These are phyloP conservation scores for Onychomys leucogaster DNA, from an alignment of 2,797 vertebrate genomes.

Conservation along the genomic window DNA sequence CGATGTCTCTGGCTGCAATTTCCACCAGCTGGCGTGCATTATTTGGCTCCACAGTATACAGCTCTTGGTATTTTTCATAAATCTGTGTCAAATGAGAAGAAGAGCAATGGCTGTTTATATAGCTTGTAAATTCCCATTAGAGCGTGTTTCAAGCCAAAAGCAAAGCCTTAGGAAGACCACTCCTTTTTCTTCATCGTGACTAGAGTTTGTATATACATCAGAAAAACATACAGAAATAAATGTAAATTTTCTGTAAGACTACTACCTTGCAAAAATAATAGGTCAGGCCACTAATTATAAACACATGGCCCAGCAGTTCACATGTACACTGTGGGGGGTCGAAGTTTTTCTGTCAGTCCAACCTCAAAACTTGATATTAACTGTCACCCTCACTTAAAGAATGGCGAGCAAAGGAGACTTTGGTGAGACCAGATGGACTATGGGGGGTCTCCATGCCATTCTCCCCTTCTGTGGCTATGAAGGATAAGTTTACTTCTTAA, in stretches of 20 bases:
- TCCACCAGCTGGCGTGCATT: conserved; percentile 96
- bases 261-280: not conserved
- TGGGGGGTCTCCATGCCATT: not conserved
- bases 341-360: not conserved
- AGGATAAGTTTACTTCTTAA: not conserved
- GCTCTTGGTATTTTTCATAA: conserved; percentile 87
- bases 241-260: not conserved
- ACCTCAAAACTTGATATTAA: not conserved
- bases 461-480: not conserved
- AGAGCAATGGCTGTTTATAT: conserved; percentile 40
- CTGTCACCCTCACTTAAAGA: not conserved
- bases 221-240: not conserved
- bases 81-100: conserved; percentile 84
- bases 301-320: not conserved
- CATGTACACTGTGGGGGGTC: not conserved
- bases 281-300: not conserved
- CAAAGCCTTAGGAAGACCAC: not conserved
- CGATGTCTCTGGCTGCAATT: conserved; percentile 95
- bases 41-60: conserved; percentile 95
- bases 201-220: not conserved
- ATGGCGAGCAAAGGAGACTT: not conserved
- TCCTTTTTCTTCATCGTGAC: not conserved
- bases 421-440: not conserved
- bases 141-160: not conserved
- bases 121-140: not conserved